Percentiles rank a stretch among this genome's conserved stretches.
Conservation (phyloP, 2,113 vertebrate species). For the Oncorhynchus masou region DNA sequence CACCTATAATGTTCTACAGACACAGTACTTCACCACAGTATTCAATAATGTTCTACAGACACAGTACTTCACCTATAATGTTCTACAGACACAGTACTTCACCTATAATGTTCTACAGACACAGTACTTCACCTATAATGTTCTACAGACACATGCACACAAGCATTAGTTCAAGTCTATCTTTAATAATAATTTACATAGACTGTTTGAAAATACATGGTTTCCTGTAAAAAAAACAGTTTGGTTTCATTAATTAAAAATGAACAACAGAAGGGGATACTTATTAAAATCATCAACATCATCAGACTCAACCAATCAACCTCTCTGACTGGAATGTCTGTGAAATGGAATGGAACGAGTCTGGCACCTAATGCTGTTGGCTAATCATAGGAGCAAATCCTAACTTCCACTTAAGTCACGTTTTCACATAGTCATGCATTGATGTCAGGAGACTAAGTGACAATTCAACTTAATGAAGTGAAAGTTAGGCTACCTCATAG, state of each 20-base stretch:
- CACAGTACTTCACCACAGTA: no score
- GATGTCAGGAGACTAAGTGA: not conserved
- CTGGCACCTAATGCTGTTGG: not conserved
- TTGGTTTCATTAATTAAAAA: constrained; percentile 18
- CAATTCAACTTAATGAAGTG: not conserved
- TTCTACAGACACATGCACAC: not conserved
- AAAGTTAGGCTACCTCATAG: not conserved
- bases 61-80: no score
- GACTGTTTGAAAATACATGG: not conserved
- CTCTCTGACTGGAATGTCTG: not conserved
- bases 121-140: no score
- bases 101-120: no score
- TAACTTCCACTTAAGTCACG: not conserved
- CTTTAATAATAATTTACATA: constrained; percentile 53
- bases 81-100: no score
- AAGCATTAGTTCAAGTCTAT: not conserved
- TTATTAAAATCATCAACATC: constrained; percentile 2
- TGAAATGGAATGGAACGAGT: no score
- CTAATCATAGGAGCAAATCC: not conserved
- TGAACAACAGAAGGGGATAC: not conserved
- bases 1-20: no score
- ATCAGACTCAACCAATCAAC: not conserved
- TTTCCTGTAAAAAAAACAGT: not conserved
- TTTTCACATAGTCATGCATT: no score
- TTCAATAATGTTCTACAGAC: no score